A percentile compares a stretch with the other conserved stretches of the same genome.
phyloP scores from a whole-genome alignment of 1,140 invertebrate genomes.

The Ctenoplectra terminalis region DNA sequence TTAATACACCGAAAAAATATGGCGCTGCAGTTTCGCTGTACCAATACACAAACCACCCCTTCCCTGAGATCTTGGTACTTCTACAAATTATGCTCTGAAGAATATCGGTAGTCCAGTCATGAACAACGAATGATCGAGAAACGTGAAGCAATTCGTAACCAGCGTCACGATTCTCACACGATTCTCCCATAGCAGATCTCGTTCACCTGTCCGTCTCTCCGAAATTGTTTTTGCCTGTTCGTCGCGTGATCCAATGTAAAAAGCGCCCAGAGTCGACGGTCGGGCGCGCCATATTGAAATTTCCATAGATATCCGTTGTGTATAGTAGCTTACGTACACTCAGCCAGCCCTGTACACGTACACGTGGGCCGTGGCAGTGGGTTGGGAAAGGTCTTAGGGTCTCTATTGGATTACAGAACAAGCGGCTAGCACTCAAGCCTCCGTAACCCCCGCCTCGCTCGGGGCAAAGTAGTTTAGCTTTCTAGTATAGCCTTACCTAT shows the following conservation, averaged over 20 bases:
- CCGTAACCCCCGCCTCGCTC: conserved; percentile 64
- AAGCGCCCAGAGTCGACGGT: conserved; percentile 54
- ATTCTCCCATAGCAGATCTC: background rate
- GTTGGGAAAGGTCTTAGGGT: conserved; percentile 71
- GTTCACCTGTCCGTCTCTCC: background rate
- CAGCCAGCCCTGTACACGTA: conserved; percentile 52
- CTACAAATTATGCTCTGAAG: too few relatives aligned
- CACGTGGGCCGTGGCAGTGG: conserved; percentile 41
- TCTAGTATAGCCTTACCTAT: conserved; percentile 73
- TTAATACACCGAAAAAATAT: too few relatives aligned
- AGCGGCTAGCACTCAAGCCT: conserved; percentile 75
- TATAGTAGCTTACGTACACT: conserved; percentile 38
- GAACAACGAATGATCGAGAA: background rate
- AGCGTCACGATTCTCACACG: background rate
- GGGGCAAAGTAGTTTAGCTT: conserved; percentile 75
- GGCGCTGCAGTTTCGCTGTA: too few relatives aligned
- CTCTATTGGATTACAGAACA: conserved; percentile 77
- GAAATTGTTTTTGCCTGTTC: conserved; percentile 53
- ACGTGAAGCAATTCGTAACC: background rate
- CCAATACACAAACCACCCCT: too few relatives aligned
- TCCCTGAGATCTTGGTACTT: too few relatives aligned
- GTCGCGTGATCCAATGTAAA: conserved; percentile 34
- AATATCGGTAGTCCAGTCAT: too few relatives aligned
- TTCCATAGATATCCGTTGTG: conserved; percentile 64
- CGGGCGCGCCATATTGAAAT: conserved; percentile 71